Base-by-base conservation (phyloP, 2,888 invertebrate species). In the Morpho deidamia region DNA sequence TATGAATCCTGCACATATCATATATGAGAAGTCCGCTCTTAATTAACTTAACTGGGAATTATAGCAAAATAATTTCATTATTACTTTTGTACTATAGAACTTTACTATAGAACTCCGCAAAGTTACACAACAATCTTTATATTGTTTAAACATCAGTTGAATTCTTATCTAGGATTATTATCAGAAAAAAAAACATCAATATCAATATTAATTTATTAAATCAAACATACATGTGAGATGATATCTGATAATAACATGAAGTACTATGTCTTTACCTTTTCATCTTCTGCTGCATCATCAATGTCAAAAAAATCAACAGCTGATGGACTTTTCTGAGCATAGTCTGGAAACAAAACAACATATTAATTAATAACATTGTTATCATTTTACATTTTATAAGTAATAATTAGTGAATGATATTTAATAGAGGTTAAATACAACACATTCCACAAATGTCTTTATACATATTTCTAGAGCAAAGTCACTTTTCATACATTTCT, bases 261-360 rank as follows among this genome's bases (percentile, higher is more conserved):
- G 23, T 49, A 49, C 35, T 42, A 37, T 44, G 34, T 35, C 14
- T 65, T 45, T 65, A 92, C 90, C 66, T 98, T 98, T 59, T 97
- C 97, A 56, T 98, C 98, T 58, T 97, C 97, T 0, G 95, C 97
- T n/a, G 95, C 83, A 88, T 99, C 98, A 68, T 92, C 95, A 66
- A 98, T 98, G 74, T 99, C 98, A 56, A 96, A 98, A 80, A 95
- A 99, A 80, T 99, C 98, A 11, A 96, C 90, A 0, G 98, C 98
- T 11, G 94, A 88, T 46, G 90, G 90, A 69, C 90, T 90, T 70
- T 90, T 90, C 55, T 78, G 70, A 11, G 75, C 76, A 49, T 87
- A 90, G 76, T 90, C 90, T 90, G 79, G 51, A 86, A 83, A 46
- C 37, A 32, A 55, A n/a, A 34, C 14, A 57, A 11, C 8, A 12